Percentiles rank a stretch among this genome's conserved stretches.
These are phyloP conservation scores for Apoderus coryli DNA, from an alignment of 2,888 invertebrate species.

Conservation along the genomic window DNA sequence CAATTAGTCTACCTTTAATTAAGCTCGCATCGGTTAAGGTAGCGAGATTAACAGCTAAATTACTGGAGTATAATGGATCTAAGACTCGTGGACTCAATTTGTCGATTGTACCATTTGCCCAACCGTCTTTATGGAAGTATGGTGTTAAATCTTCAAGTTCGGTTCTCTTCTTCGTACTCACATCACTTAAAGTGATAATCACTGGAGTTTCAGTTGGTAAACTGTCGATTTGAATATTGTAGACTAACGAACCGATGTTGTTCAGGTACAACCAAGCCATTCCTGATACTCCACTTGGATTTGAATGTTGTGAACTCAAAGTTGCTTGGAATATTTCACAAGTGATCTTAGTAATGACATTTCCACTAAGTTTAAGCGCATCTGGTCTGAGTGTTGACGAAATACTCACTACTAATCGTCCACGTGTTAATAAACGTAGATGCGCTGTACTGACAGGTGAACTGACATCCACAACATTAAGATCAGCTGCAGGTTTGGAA, in stretches of 20 bases:
- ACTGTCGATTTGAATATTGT: constrained; percentile 59
- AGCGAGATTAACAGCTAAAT: constrained; percentile 62
- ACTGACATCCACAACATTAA: constrained; percentile 65
- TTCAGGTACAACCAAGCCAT: constrained; percentile 67
- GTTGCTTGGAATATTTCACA: constrained; percentile 72
- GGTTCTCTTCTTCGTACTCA: constrained; percentile 44
- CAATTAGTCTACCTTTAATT: constrained; percentile 52
- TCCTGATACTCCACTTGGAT: constrained; percentile 40
- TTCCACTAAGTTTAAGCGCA: constrained; percentile 49
- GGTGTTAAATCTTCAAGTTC: constrained; percentile 61
- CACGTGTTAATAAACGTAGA: constrained; percentile 59
- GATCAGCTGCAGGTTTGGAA: constrained; percentile 57
- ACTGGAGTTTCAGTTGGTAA: constrained; percentile 37
- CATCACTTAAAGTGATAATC: constrained; percentile 57
- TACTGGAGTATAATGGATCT: constrained; percentile 70
- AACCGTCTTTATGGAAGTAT: constrained; percentile 37
- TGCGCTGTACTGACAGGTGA: constrained; percentile 65
- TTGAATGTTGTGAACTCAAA: constrained; percentile 33
- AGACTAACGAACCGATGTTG: constrained; percentile 61
- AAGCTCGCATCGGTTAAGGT: constrained; percentile 41
- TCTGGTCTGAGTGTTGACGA: constrained; percentile 53
- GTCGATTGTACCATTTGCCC: constrained; percentile 60
- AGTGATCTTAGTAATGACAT: constrained; percentile 55
- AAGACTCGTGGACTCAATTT: constrained; percentile 66
- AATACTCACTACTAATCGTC: constrained; percentile 56